Evolutionary conservation across 1,140 invertebrate species (phyloP), one percentile per base, ranked within the genome.

Genomic region (Drosophila ambigua): DNA sequence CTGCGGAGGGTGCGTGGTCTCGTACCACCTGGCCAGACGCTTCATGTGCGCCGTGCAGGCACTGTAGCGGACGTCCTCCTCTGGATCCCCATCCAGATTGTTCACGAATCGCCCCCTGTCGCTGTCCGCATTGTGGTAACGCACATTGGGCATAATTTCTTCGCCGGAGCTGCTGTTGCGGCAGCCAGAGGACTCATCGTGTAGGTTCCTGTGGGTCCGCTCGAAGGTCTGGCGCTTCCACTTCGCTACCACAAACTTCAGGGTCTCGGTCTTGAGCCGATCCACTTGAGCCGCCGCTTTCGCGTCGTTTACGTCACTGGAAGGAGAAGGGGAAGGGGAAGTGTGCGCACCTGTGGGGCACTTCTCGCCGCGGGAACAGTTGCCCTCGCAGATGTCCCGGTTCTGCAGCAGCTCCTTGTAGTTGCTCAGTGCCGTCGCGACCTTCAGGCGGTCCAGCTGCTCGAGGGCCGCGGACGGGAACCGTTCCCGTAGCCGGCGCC

Each of bases 371-470:
- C 97, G 94, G 5, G 95, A 93, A 91, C 97, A 98, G 87, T 96
- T 95, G 35, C 96, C 96, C 90, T 97, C 96, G 92, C 97, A 98
- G 69, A 97, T 96, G 77, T 96, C 95, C 35, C 94, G 93, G 26
- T 96, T 95, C 60, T 94, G 93, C 5, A 97, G 93, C 79, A 97
- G 93, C 52, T 95, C 95, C 84, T 97, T 95, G 90, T 97, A 98
- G 63, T 95, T 96, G 75, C 95, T 94, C 23, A 98, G 93, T 89
- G 97, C 96, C 4, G 95, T 90, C 8, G 94, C 93, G 72, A 97
- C 98, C 59, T 96, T 94, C 31, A 95, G 94, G 46, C 96, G 94
- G 90, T 98, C 97, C 44, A 94, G 93, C 71, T 95, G 94, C 4
- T 95, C 92, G 44, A 97, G 92, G 2, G 96, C 95, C 51, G 96